Base-by-base conservation (phyloP, 2,797 vertebrate species). In the Odontamblyopus rebecca region DNA sequence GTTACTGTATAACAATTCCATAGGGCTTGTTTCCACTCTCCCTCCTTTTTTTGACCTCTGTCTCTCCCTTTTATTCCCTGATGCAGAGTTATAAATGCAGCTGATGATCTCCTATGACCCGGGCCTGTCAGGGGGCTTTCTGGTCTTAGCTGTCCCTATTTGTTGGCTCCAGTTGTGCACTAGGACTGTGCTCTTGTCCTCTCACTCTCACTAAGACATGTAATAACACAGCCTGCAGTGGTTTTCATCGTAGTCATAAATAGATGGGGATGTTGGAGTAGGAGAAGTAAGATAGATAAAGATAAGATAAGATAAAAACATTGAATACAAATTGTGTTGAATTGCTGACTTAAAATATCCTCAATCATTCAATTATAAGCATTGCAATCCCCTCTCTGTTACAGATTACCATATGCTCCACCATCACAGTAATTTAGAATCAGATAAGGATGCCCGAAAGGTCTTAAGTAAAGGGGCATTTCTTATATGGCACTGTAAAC, bases 131-230 rank as follows among this genome's bases (percentile, higher is more conserved):
- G 23, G 54, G 70, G 73, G 70, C 70, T 82, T 82, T 89, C 64
- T 72, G 73, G 82, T 86, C 76, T 87, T 86, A 88, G 75, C 81
- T 83, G 89, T 86, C 67, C 74, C 27, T 60, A 73, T 53, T 8
- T 74, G 16, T 69, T 79, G 89, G 69, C 78, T 71, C 65, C 29
- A 41, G n/a, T 54, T 74, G 69, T 64, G 44, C 67, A 68, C 18
- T 66, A 70, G 82, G 82, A 87, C 82, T 85, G 71, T 70, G 56
- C 77, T 53, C 64, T 35, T 70, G 75, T 64, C 68, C 57, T 16
- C 53, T 83, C 53, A 6, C 66, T 29, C 18, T n/a, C 61, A 70
- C 61, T 68, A 30, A 66, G 66, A 61, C 74, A 41, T 69, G 50
- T 60, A 68, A 6, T 53, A n/a, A 74, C 72, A 41, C 18, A 23